Evolutionary conservation across 1,140 invertebrate species (phyloP), one percentile per base, ranked within the genome.

Genomic region (Drosophila cardini): DNA sequence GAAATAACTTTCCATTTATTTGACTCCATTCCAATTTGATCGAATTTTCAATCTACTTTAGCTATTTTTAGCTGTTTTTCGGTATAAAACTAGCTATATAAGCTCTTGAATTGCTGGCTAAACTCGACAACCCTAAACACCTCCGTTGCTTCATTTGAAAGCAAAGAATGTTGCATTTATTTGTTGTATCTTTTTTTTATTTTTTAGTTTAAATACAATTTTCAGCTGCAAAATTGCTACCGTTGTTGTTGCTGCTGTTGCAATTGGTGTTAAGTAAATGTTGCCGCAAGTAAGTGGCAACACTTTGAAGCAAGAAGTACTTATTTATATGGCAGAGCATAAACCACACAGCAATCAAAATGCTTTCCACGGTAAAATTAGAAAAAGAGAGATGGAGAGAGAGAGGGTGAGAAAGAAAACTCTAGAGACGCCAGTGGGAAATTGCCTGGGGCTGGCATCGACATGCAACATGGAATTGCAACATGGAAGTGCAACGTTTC

Each of bases 261-360:
- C 55, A 50, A 56, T 83, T 63, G 84, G 80, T 75, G 70, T 78
- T 90, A 86, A 87, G 82, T 80, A 90, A 90, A 90, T 90, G 85
- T 90, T 90, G 81, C 65, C 78, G 48, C 76, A 82, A 74, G 76
- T 90, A 90, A 90, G 79, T 83, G 86, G 86, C 81, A 85, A 73
- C 73, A 73, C 73, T 76, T 70, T 18, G 32, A 16, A 11, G 71
- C 58, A 77, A 56, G 52, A 26, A 65, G 50, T 57, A 58, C 61
- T 55, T 55, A 55, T 55, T 36, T 38, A 38, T 55, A 16, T 46
- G 32, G 5, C 53, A 48, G 30, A 36, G 52, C 34, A 63, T 63
- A 67, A 56, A 43, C 30, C 56, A 46, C 57, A 21, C 53, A 45
- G 40, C 46, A 53, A 65, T 55, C 48, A 42, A 65, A 53, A 53